These are phyloP conservation scores for Machimus atricapillus DNA, from an alignment of 2,888 invertebrate genomes.

Conservation along the genomic window DNA sequence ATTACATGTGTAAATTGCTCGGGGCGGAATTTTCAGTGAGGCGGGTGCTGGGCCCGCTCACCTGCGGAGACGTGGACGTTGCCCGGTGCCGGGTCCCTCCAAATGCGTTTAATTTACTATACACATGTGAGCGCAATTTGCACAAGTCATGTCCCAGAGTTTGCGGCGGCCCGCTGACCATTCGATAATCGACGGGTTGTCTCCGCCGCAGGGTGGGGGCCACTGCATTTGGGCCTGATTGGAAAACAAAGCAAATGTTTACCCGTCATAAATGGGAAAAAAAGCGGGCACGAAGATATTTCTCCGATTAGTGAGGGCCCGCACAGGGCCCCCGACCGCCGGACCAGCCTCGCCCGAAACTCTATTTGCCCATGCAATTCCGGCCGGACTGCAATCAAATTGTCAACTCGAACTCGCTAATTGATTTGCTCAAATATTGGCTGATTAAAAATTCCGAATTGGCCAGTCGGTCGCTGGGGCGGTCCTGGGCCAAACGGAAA, in stretches of 20 bases:
- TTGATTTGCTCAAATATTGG: slow-evolving; percentile 47
- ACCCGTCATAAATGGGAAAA: slow-evolving; percentile 42
- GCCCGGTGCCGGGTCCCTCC: background rate
- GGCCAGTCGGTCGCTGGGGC: background rate
- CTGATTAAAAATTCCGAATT: slow-evolving; percentile 45
- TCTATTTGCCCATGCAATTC: slow-evolving; percentile 16
- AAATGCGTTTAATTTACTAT: slow-evolving; percentile 44
- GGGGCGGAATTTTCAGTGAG: slow-evolving; percentile 17
- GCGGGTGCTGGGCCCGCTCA: background rate
- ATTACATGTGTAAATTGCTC: slow-evolving; percentile 51
- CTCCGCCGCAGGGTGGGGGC: background rate
- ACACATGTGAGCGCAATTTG: slow-evolving; percentile 37
- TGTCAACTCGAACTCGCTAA: slow-evolving; percentile 42
- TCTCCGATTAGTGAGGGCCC: slow-evolving; percentile 11
- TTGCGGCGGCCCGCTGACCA: slow-evolving; percentile 35
- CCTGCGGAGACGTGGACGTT: background rate
- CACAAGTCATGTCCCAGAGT: slow-evolving; percentile 36
- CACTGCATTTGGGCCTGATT: slow-evolving; percentile 40
- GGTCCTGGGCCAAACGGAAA: background rate
- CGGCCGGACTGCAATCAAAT: slow-evolving; percentile 29
- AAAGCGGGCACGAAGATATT: slow-evolving; percentile 10
- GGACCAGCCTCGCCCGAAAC: background rate
- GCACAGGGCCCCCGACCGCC: background rate
- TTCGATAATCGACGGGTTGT: slow-evolving; percentile 21
- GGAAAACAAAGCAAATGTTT: slow-evolving; percentile 42